A percentile compares a stretch with the other conserved stretches of the same genome.
Conservation (phyloP, 2,113 vertebrate genomes). For the Sebastes fasciatus region DNA sequence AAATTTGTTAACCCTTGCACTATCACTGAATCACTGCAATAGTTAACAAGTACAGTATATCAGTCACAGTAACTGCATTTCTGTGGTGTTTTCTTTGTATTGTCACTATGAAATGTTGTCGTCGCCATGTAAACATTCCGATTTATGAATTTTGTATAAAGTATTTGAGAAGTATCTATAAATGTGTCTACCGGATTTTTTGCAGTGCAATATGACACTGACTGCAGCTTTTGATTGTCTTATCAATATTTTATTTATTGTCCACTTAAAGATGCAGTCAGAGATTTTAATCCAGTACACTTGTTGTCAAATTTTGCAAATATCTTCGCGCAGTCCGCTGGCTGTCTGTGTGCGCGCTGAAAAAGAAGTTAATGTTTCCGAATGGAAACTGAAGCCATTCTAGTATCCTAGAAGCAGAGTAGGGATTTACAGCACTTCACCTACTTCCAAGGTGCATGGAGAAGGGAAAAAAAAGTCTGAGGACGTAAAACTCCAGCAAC, state of each 20-base stretch:
- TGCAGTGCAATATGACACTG: background rate
- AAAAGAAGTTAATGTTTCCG: too few relatives aligned
- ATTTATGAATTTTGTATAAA: constrained; percentile 81
- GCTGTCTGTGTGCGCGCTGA: too few relatives aligned
- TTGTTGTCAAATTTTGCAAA: too few relatives aligned
- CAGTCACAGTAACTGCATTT: constrained; percentile 59
- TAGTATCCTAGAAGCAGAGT: too few relatives aligned
- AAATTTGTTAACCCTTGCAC: constrained; percentile 65
- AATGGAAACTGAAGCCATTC: too few relatives aligned
- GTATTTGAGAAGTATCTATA: constrained; percentile 62
- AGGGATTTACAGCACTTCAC: too few relatives aligned
- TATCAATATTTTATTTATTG: background rate
- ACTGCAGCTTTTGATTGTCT: background rate
- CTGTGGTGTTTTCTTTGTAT: constrained; percentile 75
- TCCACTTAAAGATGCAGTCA: background rate
- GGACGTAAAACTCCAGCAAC: too few relatives aligned
- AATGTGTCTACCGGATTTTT: constrained; percentile 9
- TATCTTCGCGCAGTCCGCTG: too few relatives aligned
- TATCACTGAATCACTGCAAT: constrained; percentile 57
- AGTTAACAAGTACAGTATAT: constrained; percentile 64
- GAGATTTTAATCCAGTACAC: background rate
- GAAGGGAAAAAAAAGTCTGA: too few relatives aligned
- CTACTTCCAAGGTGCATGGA: too few relatives aligned
- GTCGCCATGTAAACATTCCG: constrained; percentile 71
- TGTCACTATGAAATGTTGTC: constrained; percentile 68